A percentile compares a stretch with the other conserved stretches of the same genome.
Evolutionary conservation across 2,113 vertebrate genomes (phyloP).

Genomic region (Bos indicus): DNA sequence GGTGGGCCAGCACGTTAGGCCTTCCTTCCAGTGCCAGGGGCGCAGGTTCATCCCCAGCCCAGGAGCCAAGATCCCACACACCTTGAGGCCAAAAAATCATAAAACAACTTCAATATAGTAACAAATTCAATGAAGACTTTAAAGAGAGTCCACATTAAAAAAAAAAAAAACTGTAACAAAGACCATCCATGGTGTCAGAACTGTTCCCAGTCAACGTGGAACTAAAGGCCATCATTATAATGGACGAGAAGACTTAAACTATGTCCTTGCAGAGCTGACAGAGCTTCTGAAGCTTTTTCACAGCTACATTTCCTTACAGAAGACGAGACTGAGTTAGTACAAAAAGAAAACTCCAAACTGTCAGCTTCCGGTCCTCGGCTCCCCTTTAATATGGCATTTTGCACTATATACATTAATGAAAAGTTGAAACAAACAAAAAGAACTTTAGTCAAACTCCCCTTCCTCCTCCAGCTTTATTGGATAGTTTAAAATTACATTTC

Average conservation of each 20-base stretch:
- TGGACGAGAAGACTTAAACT: not conserved
- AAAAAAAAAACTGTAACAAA: not conserved
- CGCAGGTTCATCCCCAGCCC: not conserved
- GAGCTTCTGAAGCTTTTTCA: not conserved
- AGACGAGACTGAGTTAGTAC: not conserved
- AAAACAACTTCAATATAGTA: not conserved
- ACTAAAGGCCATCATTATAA: not conserved
- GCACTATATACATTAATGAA: conserved; percentile 79
- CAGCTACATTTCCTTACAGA: not conserved
- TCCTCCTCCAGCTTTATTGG: conserved; percentile 99
- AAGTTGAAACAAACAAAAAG: conserved; percentile 81
- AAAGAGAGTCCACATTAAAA: not conserved
- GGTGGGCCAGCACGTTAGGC: not conserved
- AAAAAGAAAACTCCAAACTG: conserved; percentile 76
- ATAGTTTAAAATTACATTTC: conserved; percentile 99
- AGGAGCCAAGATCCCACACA: not conserved
- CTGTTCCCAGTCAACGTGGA: not conserved
- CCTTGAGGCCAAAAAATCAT: not conserved
- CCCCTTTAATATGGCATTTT: conserved; percentile 81
- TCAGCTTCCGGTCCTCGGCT: conserved; percentile 71
- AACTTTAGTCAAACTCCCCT: conserved; percentile 90
- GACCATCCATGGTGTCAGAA: not conserved
- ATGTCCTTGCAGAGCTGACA: not conserved
- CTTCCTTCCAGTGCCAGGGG: not conserved
- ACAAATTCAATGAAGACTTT: not conserved